Evolutionary conservation across 2,888 invertebrate genomes (phyloP).

Genomic region (Drosophila suboccidentalis): DNA sequence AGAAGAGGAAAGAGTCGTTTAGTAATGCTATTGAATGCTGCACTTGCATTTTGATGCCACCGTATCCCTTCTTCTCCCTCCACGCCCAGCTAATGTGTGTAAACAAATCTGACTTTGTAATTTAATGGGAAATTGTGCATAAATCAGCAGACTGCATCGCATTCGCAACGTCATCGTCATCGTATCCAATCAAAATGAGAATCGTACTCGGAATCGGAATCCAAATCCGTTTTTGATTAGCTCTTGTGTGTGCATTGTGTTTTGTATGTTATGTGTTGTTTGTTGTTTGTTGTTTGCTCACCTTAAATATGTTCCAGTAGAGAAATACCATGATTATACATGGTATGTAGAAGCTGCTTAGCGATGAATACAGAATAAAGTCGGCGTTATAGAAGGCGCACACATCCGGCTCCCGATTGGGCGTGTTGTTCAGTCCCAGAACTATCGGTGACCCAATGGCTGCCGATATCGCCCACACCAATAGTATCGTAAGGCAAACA

Average conservation of each 20-base stretch:
- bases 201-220: slow-evolving; percentile 12
- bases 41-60: slow-evolving; percentile 19
- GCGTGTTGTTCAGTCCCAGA: slow-evolving; percentile 97
- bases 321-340: slow-evolving; percentile 99
- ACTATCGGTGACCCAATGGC: slow-evolving; percentile 99
- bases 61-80: background rate
- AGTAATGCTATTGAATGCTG: slow-evolving; percentile 27
- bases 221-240: slow-evolving; percentile 68
- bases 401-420: slow-evolving; percentile 92
- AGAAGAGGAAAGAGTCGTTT: slow-evolving; percentile 10
- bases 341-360: slow-evolving; percentile 99
- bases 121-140: slow-evolving; percentile 54
- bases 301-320: slow-evolving; percentile 99
- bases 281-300: slow-evolving; percentile 81
- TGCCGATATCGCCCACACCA: slow-evolving; percentile 98
- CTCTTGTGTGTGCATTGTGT: background rate
- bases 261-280: background rate
- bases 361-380: slow-evolving; percentile 98
- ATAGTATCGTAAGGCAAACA: slow-evolving; percentile 96
- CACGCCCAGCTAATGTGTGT: slow-evolving; percentile 28
- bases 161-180: background rate
- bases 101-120: slow-evolving; percentile 45
- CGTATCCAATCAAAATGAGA: slow-evolving; percentile 13
- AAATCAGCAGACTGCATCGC: slow-evolving; percentile 54
- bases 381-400: slow-evolving; percentile 99